Evolutionary conservation across 2,113 vertebrate genomes (phyloP), one percentile per base, ranked within the genome.

Genomic region (Equus quagga): DNA sequence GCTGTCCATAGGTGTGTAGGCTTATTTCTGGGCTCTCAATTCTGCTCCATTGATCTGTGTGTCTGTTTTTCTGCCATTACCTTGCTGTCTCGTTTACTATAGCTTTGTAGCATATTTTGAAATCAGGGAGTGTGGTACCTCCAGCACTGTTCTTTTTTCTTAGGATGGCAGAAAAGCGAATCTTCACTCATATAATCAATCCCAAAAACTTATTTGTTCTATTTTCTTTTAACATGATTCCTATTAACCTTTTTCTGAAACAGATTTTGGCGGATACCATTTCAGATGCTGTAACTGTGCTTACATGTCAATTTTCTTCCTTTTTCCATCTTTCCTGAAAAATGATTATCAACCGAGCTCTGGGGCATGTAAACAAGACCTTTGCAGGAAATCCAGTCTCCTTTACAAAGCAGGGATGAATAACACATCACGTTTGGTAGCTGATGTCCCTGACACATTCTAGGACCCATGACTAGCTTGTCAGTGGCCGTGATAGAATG

Each of bases 211-310:
- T 41, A 24, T 83, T 54, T 83, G 51, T 80, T 92, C 21, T 33
- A 8, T 18, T 96, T 94, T 82, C 33, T 60, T 95, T 79, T 78
- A 73, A 54, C 9, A 72, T 46, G 19, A 54, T 21, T 24, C 44
- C 82, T 54, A 72, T 54, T 92, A 70, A 84, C 78, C 28, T 62
- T 85, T 80, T 75, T 72, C 58, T 91, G 58, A 80, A 91, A 60
- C 1, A n/a, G 7, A 10, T 49, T 82, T 92, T 65, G 51, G 44
- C 13, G 70, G 93, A 76, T 75, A 36, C 8, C 49, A 3, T 96
- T 84, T 91, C 33, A 83, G 41, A 31, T 11, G 73, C 41, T 14
- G 15, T 54, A 26, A 60, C 7, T 80, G 5, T 83, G 9, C 24
- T 46, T 56, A 67, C n/a, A 83, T 56, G n/a, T 24, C 23, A 70